Base-by-base conservation (phyloP, 2,797 vertebrate genomes). In the Siniperca undulata region DNA sequence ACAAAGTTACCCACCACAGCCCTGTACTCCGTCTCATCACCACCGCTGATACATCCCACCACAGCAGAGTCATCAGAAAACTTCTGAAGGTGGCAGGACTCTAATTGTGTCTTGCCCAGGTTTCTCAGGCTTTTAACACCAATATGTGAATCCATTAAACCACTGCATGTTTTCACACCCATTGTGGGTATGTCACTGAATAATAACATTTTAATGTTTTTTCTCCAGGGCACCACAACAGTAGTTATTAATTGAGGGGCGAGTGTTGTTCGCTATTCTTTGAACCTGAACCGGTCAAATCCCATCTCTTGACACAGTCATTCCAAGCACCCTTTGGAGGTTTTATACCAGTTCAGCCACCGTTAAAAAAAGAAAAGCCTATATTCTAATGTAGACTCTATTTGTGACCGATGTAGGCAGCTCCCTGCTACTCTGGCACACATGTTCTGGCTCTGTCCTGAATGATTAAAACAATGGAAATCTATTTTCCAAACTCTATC, bases 121-220 rank as follows among this genome's bases (percentile, higher is more conserved):
- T 44, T 56, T 76, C 36, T 61, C 42, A 56, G 30, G 60, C 55
- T 77, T 77, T 77, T 69, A 61, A 70, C 62, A 40, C 62, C 62
- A 13, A 20, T 9, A 36, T 65, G 7, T 72, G 52, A 74, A 56
- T 46, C 44, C 50, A 69, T 68, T 65, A 66, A 77, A 74, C 48
- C 16, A 24, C 68, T 72, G n/a, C 48, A 46, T 20, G 48, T 42
- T 48, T 66, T 80, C 52, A 38, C 64, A 72, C 27, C 14, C 10
- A 27, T 30, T 60, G 7, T 65, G 50, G 22, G 22, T 11, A 7
- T 16, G 11, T 65, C n/a, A 22, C 61, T 53, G 61, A 34, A 27
- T 48, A 24, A 46, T 36, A 5, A 60, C 17, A 42, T 12, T 61
- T 58, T 3, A 3, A 16, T 27, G 3, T 38, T 50, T 60, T 36